A percentile compares a stretch with the other conserved stretches of the same genome.
Conservation (phyloP, 2,797 vertebrate species). For the Sphenopsis melanotis region DNA sequence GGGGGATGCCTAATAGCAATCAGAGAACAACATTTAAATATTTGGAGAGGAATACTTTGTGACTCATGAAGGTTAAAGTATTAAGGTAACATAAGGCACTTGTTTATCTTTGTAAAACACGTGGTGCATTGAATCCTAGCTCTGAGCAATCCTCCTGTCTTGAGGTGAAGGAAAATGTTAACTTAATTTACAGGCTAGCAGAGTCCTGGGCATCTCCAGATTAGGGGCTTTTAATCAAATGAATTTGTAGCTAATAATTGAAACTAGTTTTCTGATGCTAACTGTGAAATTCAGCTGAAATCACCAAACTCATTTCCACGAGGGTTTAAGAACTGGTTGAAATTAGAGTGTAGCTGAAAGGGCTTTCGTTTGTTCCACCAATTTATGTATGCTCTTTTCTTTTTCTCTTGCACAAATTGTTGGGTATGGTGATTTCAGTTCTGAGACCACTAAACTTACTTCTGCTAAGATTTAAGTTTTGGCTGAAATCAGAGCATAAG, state of each 20-base stretch:
- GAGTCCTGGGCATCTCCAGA: conserved; percentile 34
- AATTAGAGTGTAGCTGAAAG: conserved; percentile 21
- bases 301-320: conserved; percentile 26
- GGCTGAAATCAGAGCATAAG: conserved; percentile 26
- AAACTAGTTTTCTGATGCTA: conserved; percentile 46
- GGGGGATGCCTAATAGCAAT: neutral
- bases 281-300: conserved; percentile 53
- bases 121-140: conserved; percentile 29
- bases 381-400: conserved; percentile 15
- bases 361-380: conserved; percentile 27
- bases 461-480: conserved; percentile 35
- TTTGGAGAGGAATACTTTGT: conserved; percentile 1
- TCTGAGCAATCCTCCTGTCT: conserved; percentile 52
- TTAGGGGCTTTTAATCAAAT: conserved; percentile 60
- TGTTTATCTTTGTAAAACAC: conserved; percentile 51
- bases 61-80: neutral
- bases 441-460: conserved; percentile 21
- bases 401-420: conserved; percentile 18
- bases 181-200: conserved; percentile 60
- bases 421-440: conserved; percentile 12
- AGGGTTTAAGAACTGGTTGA: conserved; percentile 37
- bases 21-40: conserved; percentile 9
- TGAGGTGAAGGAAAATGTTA: conserved; percentile 53
- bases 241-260: conserved; percentile 55
- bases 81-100: conserved; percentile 14